These are phyloP conservation scores for Salvator merianae DNA, from an alignment of 2,113 vertebrate genomes.

Conservation along the genomic window DNA sequence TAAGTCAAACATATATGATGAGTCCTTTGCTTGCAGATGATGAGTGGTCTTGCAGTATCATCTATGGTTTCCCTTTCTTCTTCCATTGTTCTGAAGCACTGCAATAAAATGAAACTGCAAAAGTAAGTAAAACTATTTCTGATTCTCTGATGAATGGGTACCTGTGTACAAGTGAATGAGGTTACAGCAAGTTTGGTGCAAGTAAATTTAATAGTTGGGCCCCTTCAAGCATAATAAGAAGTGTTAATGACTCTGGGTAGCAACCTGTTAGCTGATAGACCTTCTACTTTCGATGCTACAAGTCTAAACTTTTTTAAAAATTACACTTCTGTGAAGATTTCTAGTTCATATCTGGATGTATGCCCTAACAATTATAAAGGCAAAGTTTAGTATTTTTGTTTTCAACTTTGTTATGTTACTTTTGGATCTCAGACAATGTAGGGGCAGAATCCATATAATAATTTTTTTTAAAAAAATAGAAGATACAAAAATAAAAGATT, in stretches of 20 bases:
- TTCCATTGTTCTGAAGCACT: constrained; percentile 70
- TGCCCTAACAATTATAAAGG: not conserved
- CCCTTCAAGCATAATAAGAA: not conserved
- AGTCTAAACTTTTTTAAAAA: not conserved
- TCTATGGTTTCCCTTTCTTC: constrained; percentile 63
- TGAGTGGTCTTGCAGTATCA: constrained; percentile 77
- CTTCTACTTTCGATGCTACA: not conserved
- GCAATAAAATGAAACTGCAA: constrained; percentile 47
- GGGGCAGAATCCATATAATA: too few species aligned
- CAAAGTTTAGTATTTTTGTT: not conserved
- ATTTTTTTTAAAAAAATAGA: too few species aligned
- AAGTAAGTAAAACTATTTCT: constrained; percentile 61
- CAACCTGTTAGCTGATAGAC: not conserved
- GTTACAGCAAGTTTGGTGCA: not conserved
- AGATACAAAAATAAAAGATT: too few species aligned
- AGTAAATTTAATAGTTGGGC: not conserved
- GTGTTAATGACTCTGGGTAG: not conserved
- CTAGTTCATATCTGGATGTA: not conserved
- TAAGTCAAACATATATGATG: not conserved
- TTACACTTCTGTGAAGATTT: not conserved
- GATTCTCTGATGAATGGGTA: not conserved
- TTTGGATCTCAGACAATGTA: too few species aligned
- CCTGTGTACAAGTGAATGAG: not conserved
- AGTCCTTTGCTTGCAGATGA: constrained; percentile 70
- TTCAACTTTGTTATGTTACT: not conserved